Conservation (phyloP, 2,888 invertebrate genomes). For the Phasia obesa region DNA sequence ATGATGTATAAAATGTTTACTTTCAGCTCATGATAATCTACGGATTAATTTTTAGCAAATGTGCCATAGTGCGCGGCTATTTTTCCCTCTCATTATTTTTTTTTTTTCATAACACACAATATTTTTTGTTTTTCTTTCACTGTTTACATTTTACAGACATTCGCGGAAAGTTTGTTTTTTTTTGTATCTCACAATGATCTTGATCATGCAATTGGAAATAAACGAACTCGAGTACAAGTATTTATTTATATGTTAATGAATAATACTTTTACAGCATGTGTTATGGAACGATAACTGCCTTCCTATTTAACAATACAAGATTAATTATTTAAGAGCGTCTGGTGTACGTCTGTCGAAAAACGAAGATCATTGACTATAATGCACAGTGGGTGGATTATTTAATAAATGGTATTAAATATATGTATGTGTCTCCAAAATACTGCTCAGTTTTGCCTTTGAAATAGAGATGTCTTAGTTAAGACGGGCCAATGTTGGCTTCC, state of each 20-base stretch:
- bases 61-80: too few relatives aligned
- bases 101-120: not conserved
- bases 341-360: conserved; percentile 58
- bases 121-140: conserved; percentile 28
- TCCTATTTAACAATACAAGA: conserved; percentile 63
- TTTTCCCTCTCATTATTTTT: not conserved
- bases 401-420: too few relatives aligned
- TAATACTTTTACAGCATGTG: conserved; percentile 3
- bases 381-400: too few relatives aligned
- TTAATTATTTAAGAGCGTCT: conserved; percentile 64
- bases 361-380: conserved; percentile 61
- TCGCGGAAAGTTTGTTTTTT: too few relatives aligned
- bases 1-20: too few relatives aligned
- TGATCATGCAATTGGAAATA: conserved; percentile 67
- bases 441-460: too few relatives aligned
- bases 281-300: conserved; percentile 65
- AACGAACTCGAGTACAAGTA: conserved; percentile 19
- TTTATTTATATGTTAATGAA: conserved; percentile 39
- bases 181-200: conserved; percentile 51
- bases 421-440: too few relatives aligned
- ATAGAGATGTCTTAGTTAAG: too few relatives aligned
- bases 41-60: too few relatives aligned
- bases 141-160: too few relatives aligned
- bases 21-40: too few relatives aligned
- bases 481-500: too few relatives aligned